phyloP scores from a whole-genome alignment of 2,113 vertebrate genomes.

The Pangasianodon gigas region DNA sequence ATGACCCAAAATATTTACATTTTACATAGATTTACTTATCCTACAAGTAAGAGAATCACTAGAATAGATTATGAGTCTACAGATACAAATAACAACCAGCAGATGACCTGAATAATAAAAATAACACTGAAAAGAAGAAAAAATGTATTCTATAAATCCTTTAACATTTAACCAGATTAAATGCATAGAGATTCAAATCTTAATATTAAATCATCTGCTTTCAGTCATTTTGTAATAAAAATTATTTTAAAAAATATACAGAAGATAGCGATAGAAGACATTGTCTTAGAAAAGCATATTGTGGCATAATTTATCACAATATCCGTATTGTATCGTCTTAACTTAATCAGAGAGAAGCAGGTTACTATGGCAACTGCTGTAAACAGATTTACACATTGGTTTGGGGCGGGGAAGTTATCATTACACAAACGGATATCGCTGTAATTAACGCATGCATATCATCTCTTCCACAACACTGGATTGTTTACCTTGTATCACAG shows the following conservation, averaged over 20 bases:
- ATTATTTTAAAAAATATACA: neutral
- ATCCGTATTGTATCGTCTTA: neutral
- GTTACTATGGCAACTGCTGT: neutral
- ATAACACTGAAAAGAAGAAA: neutral
- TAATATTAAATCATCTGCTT: neutral
- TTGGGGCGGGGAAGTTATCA: neutral
- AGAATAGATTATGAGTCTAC: neutral
- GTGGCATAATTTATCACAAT: neutral
- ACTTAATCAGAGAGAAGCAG: neutral
- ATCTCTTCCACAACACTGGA: neutral
- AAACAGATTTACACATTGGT: neutral
- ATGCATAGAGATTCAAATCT: neutral
- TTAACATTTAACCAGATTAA: neutral
- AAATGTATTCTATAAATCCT: neutral
- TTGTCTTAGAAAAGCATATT: neutral
- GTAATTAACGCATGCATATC: neutral
- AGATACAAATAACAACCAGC: neutral
- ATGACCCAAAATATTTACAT: neutral
- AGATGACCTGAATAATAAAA: neutral
- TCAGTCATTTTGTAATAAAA: neutral
- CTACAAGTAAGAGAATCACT: neutral
- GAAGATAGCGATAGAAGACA: too few relatives aligned
- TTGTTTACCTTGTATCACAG: neutral
- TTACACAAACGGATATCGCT: neutral
- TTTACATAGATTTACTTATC: neutral